These are phyloP conservation scores for Tachina fera DNA, from an alignment of 2,888 invertebrate genomes.

Conservation along the genomic window DNA sequence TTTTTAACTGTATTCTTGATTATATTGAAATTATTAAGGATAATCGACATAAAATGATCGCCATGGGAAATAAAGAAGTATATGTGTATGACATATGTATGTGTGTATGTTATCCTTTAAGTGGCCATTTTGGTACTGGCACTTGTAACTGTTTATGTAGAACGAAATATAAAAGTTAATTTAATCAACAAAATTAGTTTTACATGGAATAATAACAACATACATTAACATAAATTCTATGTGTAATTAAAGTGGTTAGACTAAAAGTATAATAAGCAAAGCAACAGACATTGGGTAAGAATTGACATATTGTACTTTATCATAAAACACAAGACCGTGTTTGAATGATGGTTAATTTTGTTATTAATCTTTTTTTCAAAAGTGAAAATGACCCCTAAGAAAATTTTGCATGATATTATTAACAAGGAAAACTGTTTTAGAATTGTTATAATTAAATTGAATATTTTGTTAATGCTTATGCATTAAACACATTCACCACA, in stretches of 20 bases:
- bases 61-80: constrained; percentile 47
- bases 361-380: neutral
- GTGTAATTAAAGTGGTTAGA: neutral
- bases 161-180: constrained; percentile 41
- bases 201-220: neutral
- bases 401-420: no score
- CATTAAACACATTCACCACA: no score
- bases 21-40: constrained; percentile 63
- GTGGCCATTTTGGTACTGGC: neutral
- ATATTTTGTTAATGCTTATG: no score
- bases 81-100: no score
- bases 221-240: constrained; percentile 3
- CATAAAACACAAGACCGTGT: neutral
- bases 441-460: no score
- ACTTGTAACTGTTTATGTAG: neutral
- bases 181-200: constrained; percentile 55
- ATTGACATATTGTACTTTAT: neutral
- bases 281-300: neutral
- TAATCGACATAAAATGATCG: constrained; percentile 64
- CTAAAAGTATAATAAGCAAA: neutral
- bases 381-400: no score
- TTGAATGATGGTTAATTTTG: neutral
- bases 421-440: no score
- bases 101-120: neutral
- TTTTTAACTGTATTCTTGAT: constrained; percentile 62